phyloP scores from a whole-genome alignment of 2,888 invertebrate genomes.

The Coleophora flavipennella region DNA sequence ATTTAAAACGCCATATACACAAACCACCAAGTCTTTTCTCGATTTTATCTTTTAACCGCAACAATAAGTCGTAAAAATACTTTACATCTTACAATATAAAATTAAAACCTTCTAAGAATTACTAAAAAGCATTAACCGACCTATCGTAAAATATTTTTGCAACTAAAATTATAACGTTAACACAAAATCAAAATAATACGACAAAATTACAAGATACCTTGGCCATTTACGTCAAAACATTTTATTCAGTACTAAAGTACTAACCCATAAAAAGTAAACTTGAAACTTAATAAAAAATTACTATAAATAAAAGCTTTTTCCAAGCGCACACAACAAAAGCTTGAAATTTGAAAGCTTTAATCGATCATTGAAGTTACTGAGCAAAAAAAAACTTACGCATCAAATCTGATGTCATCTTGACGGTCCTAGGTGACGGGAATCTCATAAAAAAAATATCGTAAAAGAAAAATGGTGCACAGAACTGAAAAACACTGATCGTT shows the following conservation, averaged over 20 bases:
- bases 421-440: conserved; percentile 10
- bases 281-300: no score
- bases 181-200: not conserved
- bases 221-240: no score
- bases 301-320: no score
- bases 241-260: no score
- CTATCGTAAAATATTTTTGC: not conserved
- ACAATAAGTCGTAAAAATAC: conserved; percentile 30
- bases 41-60: conserved; percentile 26
- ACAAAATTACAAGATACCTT: conserved; percentile 2
- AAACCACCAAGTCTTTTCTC: not conserved
- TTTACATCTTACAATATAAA: conserved; percentile 3
- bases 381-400: conserved; percentile 41
- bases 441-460: conserved; percentile 18
- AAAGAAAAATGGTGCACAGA: conserved; percentile 23
- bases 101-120: not conserved
- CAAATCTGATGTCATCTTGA: conserved; percentile 19
- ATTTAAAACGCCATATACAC: no score
- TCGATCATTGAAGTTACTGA: conserved; percentile 32
- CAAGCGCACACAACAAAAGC: no score
- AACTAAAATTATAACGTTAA: conserved; percentile 1
- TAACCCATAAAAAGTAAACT: no score
- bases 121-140: not conserved
- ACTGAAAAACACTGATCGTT: conserved; percentile 35
- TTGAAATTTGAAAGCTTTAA: conserved; percentile 33